phyloP scores from a whole-genome alignment of 2,113 vertebrate species.

The Rallus limicola region DNA sequence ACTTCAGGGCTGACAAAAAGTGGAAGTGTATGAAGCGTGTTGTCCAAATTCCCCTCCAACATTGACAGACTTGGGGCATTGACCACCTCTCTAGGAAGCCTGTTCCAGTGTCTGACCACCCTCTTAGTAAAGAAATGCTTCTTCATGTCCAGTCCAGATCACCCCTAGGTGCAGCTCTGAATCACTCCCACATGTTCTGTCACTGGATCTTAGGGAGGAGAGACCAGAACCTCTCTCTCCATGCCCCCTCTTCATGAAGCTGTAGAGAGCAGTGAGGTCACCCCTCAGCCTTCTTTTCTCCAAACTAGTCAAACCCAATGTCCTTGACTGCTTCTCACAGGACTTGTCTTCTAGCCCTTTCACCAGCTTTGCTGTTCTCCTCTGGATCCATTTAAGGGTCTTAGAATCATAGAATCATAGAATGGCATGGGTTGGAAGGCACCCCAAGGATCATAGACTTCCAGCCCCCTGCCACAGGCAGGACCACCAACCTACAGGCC shows the following conservation, averaged over 20 bases:
- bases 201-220: neutral
- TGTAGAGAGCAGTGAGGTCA: neutral
- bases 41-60: neutral
- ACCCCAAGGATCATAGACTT: too few relatives aligned
- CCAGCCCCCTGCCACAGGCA: too few relatives aligned
- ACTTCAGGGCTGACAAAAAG: neutral
- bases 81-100: neutral
- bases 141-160: neutral
- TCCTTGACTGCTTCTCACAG: neutral
- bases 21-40: neutral
- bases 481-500: too few relatives aligned
- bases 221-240: neutral
- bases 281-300: neutral
- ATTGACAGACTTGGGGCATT: neutral
- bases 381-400: too few relatives aligned
- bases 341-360: too few relatives aligned
- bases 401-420: too few relatives aligned
- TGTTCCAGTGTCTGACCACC: neutral
- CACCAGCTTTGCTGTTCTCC: too few relatives aligned
- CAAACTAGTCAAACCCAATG: neutral
- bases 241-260: neutral
- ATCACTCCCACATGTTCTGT: neutral
- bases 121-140: neutral
- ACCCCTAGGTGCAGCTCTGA: neutral
- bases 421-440: too few relatives aligned